Percentiles rank a stretch among this genome's conserved stretches.
Evolutionary conservation across 2,888 invertebrate genomes (phyloP).

Genomic region (Pachycephus smyrnensis): DNA sequence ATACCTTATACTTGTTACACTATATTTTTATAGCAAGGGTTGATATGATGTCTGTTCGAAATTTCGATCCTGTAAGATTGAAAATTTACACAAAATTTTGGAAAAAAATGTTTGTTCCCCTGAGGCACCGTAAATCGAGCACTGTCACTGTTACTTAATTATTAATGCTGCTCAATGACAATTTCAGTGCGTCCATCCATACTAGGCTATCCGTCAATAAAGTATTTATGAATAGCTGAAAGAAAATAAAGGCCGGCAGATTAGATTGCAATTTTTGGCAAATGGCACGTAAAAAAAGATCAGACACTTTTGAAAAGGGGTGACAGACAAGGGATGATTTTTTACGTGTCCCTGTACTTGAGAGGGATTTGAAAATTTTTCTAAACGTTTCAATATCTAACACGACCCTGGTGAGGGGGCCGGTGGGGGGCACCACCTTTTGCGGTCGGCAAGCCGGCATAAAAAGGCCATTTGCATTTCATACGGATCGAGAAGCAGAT

Average conservation of each 20-base stretch:
- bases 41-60: not conserved
- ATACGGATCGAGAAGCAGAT: slow-evolving; percentile 37
- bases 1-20: not conserved
- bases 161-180: too few relatives aligned
- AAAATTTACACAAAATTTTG: not conserved
- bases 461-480: slow-evolving; percentile 48
- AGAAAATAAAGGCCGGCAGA: not conserved
- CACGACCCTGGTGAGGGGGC: not conserved
- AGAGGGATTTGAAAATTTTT: not conserved
- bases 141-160: too few relatives aligned
- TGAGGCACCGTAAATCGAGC: too few relatives aligned
- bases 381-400: not conserved
- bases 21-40: not conserved
- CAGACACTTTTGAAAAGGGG: not conserved
- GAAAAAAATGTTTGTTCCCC: not conserved
- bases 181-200: too few relatives aligned
- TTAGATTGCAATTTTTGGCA: not conserved
- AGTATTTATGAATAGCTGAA: too few relatives aligned
- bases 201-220: too few relatives aligned
- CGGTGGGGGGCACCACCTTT: not conserved
- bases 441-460: not conserved
- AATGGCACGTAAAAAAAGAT: not conserved
- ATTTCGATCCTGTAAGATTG: not conserved
- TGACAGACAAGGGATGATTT: not conserved
- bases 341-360: not conserved